Base-by-base conservation (phyloP, 2,888 invertebrate species). In the Drosophila mayaguana region DNA sequence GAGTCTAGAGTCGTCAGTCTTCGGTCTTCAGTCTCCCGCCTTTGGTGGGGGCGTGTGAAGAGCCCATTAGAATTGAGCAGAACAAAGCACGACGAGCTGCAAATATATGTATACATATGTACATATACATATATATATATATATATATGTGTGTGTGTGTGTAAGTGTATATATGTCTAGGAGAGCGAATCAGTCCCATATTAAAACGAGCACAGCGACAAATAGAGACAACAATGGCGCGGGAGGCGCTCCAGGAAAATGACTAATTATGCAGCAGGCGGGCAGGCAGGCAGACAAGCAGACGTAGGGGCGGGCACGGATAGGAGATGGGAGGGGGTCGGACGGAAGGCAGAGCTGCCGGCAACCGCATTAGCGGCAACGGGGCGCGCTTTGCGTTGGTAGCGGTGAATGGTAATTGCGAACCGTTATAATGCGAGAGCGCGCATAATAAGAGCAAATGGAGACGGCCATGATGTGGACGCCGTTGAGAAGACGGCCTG, bases 371-470 rank as follows among this genome's bases (percentile, higher is more conserved):
- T 88, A 89, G 90, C 66, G 63, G 80, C 78, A 78, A 76, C 77
- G 77, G 72, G 75, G 80, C 74, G 62, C 65, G 82, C 81, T 79
- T 70, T 75, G 75, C 76, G 76, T 66, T 87, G 84, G 80, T 85
- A 85, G 85, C 89, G 90, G 85, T 86, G 90, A 86, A 90, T 86
- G 85, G 85, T 85, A 86, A 86, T 90, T 88, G 90, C 77, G 72
- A 78, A 86, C 85, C 85, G 85, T 86, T 86, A 86, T 86, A 86
- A 86, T 89, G 70, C 87, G 82, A 80, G 88, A 86, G 83, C 76
- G 81, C 71, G 80, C 86, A 88, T 85, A 85, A 84, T 89, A 84
- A 84, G 88, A 82, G 69, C 71, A 51, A 72, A 80, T 66, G 75
- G 62, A 54, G 63, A 68, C 80, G 63, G 72, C 57, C 75, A 43